phyloP scores from a whole-genome alignment of 2,797 vertebrate species.

The Lutjanus argentimaculatus region DNA sequence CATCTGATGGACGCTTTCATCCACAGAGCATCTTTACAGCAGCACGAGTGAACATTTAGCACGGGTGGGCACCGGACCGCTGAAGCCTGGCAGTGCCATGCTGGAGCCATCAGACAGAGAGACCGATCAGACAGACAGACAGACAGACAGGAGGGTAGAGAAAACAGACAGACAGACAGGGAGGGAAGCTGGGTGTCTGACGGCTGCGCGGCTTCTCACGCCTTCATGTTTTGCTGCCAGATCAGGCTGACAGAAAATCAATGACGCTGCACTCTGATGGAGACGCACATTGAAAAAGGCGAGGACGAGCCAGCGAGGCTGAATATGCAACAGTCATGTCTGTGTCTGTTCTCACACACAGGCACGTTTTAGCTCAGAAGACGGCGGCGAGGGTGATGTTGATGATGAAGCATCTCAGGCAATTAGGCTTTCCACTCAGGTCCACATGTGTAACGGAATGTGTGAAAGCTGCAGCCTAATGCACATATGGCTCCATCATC shows the following conservation, averaged over 20 bases:
- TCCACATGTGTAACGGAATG: slow-evolving; percentile 47
- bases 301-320: not conserved
- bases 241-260: slow-evolving; percentile 82
- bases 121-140: slow-evolving; percentile 15
- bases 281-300: slow-evolving; percentile 46
- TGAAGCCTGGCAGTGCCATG: slow-evolving; percentile 20
- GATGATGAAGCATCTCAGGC: slow-evolving; percentile 10
- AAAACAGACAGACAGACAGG: slow-evolving; percentile 14
- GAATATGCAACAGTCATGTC: slow-evolving; percentile 13
- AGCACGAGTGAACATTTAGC: slow-evolving; percentile 6
- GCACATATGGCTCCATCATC: not conserved
- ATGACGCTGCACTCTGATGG: slow-evolving; percentile 72
- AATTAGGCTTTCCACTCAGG: not conserved
- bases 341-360: not conserved
- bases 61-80: slow-evolving; percentile 43
- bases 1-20: slow-evolving; percentile 43
- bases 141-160: slow-evolving; percentile 12
- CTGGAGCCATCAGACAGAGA: slow-evolving; percentile 20
- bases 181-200: slow-evolving; percentile 47
- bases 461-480: slow-evolving; percentile 13
- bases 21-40: slow-evolving; percentile 24
- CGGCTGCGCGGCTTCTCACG: slow-evolving; percentile 74
- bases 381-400: slow-evolving; percentile 3
- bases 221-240: slow-evolving; percentile 66
- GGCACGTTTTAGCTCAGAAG: not conserved